Conservation (phyloP, 2,113 vertebrate species). For the Chaetorhynchus papuensis region DNA sequence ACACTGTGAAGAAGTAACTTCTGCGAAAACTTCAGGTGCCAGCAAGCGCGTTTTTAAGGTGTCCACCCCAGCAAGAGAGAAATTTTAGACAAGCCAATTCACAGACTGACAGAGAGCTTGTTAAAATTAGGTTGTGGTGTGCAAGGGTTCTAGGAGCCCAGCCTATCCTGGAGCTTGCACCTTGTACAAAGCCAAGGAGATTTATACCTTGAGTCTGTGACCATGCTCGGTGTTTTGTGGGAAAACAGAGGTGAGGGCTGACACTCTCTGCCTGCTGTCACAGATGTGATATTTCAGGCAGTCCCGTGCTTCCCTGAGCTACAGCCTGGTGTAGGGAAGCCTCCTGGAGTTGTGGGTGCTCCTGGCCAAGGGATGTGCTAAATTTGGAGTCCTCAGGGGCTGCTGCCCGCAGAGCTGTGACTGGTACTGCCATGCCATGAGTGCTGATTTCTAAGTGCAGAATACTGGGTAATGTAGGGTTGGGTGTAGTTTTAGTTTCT, state of each 20-base stretch:
- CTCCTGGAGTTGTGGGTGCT: background rate
- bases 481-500: background rate
- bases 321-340: background rate
- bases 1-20: background rate
- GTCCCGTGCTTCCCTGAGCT: background rate
- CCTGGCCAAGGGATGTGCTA: background rate
- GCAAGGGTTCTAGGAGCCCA: background rate
- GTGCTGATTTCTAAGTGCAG: background rate
- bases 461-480: background rate
- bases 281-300: background rate
- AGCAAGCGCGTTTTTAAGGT: background rate
- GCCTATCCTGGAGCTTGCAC: background rate
- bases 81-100: background rate
- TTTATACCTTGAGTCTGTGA: background rate
- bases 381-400: background rate
- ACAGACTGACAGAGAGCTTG: background rate
- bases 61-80: background rate
- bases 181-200: background rate
- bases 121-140: background rate
- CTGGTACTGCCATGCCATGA: rapidly evolving
- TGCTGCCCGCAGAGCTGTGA: background rate
- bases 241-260: background rate
- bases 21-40: background rate
- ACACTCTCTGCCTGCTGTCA: background rate
- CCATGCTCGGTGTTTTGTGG: rapidly evolving